phyloP scores from a whole-genome alignment of 2,113 vertebrate species.

The Nanorana parkeri region DNA sequence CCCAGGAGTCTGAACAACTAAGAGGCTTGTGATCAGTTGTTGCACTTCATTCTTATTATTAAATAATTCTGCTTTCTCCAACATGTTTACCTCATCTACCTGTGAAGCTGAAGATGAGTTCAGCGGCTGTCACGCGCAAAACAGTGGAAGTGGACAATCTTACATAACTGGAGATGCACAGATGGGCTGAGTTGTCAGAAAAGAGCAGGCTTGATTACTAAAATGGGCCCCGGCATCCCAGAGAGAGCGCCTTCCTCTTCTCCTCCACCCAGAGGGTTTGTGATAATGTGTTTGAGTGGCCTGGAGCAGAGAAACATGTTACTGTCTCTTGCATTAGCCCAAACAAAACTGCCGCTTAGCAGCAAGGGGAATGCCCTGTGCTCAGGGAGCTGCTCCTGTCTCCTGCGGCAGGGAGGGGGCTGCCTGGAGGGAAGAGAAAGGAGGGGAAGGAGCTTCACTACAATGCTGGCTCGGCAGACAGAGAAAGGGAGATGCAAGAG shows the following conservation, averaged over 20 bases:
- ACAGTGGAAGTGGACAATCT: not conserved
- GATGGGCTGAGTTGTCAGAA: slow-evolving; percentile 17
- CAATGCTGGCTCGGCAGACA: not conserved
- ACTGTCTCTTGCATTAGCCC: slow-evolving; percentile 9
- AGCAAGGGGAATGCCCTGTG: not conserved
- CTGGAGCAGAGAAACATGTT: slow-evolving; percentile 13
- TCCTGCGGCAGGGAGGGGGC: not conserved
- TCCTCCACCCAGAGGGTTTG: not conserved
- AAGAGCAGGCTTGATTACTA: slow-evolving; percentile 39
- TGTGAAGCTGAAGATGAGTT: not conserved
- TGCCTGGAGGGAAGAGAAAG: not conserved
- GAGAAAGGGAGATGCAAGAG: not conserved
- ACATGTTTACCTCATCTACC: too few species aligned
- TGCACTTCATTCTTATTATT: too few species aligned
- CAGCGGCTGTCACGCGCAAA: slow-evolving; percentile 17
- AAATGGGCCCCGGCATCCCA: slow-evolving; percentile 30
- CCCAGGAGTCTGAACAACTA: too few species aligned
- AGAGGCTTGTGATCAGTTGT: too few species aligned
- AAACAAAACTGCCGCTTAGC: slow-evolving; percentile 33
- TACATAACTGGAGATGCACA: not conserved
- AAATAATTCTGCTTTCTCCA: too few species aligned
- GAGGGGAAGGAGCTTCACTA: not conserved
- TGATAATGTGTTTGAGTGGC: slow-evolving; percentile 43
- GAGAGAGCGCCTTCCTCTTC: slow-evolving; percentile 18
- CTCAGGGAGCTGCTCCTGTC: not conserved